A percentile compares a stretch with the other conserved stretches of the same genome.
Conservation (phyloP, 2,113 vertebrate species). For the Siphamia tubifer region DNA sequence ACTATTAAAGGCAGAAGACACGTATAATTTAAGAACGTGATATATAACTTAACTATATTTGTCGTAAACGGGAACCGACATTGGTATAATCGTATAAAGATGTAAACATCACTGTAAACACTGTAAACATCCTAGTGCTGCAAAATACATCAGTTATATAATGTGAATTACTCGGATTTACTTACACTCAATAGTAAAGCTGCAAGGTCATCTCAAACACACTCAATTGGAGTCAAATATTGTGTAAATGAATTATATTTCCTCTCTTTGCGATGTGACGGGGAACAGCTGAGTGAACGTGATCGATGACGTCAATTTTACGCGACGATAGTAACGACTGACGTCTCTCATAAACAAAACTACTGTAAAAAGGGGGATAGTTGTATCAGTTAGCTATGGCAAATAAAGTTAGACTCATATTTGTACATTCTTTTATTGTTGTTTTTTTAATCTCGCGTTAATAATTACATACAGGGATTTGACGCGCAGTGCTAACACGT, state of each 20-base stretch:
- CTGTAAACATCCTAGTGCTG: no score
- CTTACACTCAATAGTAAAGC: conserved; percentile 17
- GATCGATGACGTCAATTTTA: conserved; percentile 28
- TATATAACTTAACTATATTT: no score
- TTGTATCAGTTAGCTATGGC: no score
- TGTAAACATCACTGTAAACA: no score
- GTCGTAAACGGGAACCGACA: no score
- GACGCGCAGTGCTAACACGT: not conserved
- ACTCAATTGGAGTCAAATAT: not conserved
- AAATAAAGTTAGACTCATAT: no score
- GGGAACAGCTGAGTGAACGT: conserved; percentile 62
- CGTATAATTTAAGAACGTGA: no score
- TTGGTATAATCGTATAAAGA: no score
- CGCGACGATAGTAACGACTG: conserved; percentile 32
- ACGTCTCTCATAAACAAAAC: not conserved
- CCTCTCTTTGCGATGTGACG: conserved; percentile 19
- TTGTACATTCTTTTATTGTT: no score
- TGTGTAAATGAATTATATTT: conserved; percentile 10
- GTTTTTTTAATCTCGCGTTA: not conserved
- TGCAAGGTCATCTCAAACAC: not conserved
- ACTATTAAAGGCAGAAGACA: no score
- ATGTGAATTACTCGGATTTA: not conserved
- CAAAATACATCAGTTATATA: not conserved
- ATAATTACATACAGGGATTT: conserved; percentile 34
- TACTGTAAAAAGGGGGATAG: no score